phyloP scores from a whole-genome alignment of 1,140 invertebrate species.

The Marisa cornuarietis region DNA sequence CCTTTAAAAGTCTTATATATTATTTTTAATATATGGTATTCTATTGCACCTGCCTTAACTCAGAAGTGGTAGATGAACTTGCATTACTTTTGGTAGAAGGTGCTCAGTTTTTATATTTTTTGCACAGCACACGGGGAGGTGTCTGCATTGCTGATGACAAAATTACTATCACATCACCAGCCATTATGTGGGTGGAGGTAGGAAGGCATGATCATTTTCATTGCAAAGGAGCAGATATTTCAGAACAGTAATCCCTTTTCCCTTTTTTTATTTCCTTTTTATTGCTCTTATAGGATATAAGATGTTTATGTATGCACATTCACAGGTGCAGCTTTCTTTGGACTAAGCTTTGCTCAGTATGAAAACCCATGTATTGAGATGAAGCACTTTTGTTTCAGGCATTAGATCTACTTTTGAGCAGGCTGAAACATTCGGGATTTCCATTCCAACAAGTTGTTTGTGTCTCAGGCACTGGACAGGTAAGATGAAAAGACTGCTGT shows the following conservation, averaged over 20 bases:
- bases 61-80: no score
- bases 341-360: neutral
- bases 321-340: no score
- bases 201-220: neutral
- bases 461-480: slow-evolving; percentile 91
- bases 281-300: neutral
- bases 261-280: neutral
- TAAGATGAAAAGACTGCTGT: slow-evolving; percentile 59
- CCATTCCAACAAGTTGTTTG: slow-evolving; percentile 84
- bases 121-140: slow-evolving; percentile 69
- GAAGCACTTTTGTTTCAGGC: slow-evolving; percentile 67
- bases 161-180: slow-evolving; percentile 80
- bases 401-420: slow-evolving; percentile 88
- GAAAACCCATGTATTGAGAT: neutral
- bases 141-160: slow-evolving; percentile 72
- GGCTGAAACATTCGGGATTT: slow-evolving; percentile 78
- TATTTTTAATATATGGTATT: neutral
- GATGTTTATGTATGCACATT: neutral
- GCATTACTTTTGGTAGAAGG: neutral
- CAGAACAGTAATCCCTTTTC: no score
- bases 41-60: neutral
- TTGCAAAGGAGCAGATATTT: no score
- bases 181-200: slow-evolving; percentile 91
- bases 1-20: neutral
- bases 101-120: slow-evolving; percentile 6